These are phyloP conservation scores for Ichneumoninae sp. DNA, from an alignment of 2,888 invertebrate species.

Conservation along the genomic window DNA sequence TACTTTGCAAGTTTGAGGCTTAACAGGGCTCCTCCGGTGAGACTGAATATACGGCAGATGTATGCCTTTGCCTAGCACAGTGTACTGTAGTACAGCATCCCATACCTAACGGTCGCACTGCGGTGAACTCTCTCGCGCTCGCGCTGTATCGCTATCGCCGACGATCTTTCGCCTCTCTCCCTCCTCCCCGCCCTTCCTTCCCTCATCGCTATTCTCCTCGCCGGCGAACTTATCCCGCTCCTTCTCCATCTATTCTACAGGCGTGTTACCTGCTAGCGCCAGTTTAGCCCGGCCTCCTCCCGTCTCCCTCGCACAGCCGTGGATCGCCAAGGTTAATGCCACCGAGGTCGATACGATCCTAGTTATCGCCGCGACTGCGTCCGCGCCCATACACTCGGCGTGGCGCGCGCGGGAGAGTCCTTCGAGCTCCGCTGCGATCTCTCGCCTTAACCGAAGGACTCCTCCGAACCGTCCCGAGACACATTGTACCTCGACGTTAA, in stretches of 20 bases:
- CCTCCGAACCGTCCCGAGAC: slow-evolving; percentile 6
- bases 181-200: slow-evolving; percentile 36
- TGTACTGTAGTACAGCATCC: slow-evolving; percentile 62
- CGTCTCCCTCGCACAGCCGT: slow-evolving; percentile 42
- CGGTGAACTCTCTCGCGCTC: slow-evolving; percentile 34
- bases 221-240: slow-evolving; percentile 23
- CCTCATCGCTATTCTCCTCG: slow-evolving; percentile 17
- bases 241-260: slow-evolving; percentile 24
- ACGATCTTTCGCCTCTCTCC: slow-evolving; percentile 34
- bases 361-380: slow-evolving; percentile 59
- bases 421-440: slow-evolving; percentile 19
- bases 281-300: slow-evolving; percentile 31
- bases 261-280: slow-evolving; percentile 58
- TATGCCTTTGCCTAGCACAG: slow-evolving; percentile 40
- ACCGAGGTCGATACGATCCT: slow-evolving; percentile 69
- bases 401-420: slow-evolving; percentile 33
- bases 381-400: slow-evolving; percentile 61
- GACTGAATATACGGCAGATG: slow-evolving; percentile 31
- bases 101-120: slow-evolving; percentile 78
- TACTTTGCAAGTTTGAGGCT: background rate
- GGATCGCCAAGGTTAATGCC: slow-evolving; percentile 79
- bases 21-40: slow-evolving; percentile 13
- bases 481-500: background rate
- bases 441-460: slow-evolving; percentile 34
- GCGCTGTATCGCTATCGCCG: slow-evolving; percentile 42